These are phyloP conservation scores for Greenwoodochromis staneri DNA, from an alignment of 2,113 vertebrate genomes.

Conservation along the genomic window DNA sequence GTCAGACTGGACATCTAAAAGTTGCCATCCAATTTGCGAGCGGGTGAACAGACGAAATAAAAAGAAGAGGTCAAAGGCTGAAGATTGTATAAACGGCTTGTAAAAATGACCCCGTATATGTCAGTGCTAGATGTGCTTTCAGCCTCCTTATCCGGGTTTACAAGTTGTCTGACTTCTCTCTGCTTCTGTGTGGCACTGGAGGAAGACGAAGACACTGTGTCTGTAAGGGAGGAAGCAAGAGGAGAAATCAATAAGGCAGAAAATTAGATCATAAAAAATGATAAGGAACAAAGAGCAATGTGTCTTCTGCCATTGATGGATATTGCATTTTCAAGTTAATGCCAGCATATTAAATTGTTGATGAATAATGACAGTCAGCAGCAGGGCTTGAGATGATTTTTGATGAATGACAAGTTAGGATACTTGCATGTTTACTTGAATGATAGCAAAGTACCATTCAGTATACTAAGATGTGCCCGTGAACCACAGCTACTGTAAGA, in stretches of 20 bases:
- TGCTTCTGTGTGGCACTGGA: conserved; percentile 8
- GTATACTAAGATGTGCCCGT: background rate
- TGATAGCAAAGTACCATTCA: background rate
- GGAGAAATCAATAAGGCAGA: conserved; percentile 58
- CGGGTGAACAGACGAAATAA: conserved; percentile 12
- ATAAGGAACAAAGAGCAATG: conserved; percentile 49
- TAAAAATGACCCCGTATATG: conserved; percentile 52
- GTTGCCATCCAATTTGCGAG: conserved; percentile 41
- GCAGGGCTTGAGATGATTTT: background rate
- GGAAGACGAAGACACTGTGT: background rate
- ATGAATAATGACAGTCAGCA: conserved; percentile 13
- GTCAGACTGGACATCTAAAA: conserved; percentile 43
- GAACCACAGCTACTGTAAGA: background rate
- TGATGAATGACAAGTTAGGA: background rate
- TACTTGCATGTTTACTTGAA: background rate
- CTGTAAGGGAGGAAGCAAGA: conserved; percentile 1
- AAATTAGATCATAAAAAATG: conserved; percentile 61
- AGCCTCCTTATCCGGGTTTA: conserved; percentile 53
- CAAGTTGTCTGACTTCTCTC: conserved; percentile 34
- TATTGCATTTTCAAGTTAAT: conserved; percentile 36
- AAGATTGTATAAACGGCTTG: conserved; percentile 51
- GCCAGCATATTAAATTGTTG: conserved; percentile 32
- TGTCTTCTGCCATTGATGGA: conserved; percentile 35
- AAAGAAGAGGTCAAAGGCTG: conserved; percentile 34
- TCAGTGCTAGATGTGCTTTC: conserved; percentile 45